Conservation (phyloP, 2,888 invertebrate genomes). For the Graphium colonna region DNA sequence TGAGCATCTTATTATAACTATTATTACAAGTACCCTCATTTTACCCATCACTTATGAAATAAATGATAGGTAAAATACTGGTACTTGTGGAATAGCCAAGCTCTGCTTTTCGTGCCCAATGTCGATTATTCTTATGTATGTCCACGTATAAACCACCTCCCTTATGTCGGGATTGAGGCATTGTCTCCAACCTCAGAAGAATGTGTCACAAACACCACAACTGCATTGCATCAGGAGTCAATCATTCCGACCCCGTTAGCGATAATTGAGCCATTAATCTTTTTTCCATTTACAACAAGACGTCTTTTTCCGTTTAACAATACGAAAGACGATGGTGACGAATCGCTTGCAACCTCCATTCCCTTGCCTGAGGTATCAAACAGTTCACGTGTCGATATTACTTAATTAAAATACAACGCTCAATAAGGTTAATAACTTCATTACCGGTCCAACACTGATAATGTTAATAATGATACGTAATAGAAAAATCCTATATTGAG, state of each 20-base stretch:
- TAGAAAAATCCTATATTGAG: slow-evolving; percentile 5
- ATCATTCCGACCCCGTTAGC: slow-evolving; percentile 11
- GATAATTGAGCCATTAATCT: slow-evolving; percentile 21
- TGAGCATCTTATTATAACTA: no score
- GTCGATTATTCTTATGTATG: no score
- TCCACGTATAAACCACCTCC: no score
- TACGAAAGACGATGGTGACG: slow-evolving; percentile 18
- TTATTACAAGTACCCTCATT: no score
- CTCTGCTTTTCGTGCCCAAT: no score
- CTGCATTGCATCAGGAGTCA: slow-evolving; percentile 22
- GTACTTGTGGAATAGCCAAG: no score
- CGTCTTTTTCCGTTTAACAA: slow-evolving; percentile 12
- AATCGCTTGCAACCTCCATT: slow-evolving; percentile 18
- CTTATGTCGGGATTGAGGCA: not conserved
- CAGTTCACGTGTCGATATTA: slow-evolving; percentile 19
- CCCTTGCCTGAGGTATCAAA: slow-evolving; percentile 12
- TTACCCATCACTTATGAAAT: no score
- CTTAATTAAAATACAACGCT: slow-evolving; percentile 21
- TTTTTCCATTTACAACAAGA: slow-evolving; percentile 16
- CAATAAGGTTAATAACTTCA: slow-evolving; percentile 22
- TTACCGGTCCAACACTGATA: not conserved
- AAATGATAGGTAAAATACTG: no score
- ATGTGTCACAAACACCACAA: slow-evolving; percentile 17
- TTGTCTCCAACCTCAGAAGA: slow-evolving; percentile 4
- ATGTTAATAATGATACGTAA: slow-evolving; percentile 13